Base-by-base conservation (phyloP, 2,888 invertebrate genomes). In the Mesochorus sp. region DNA sequence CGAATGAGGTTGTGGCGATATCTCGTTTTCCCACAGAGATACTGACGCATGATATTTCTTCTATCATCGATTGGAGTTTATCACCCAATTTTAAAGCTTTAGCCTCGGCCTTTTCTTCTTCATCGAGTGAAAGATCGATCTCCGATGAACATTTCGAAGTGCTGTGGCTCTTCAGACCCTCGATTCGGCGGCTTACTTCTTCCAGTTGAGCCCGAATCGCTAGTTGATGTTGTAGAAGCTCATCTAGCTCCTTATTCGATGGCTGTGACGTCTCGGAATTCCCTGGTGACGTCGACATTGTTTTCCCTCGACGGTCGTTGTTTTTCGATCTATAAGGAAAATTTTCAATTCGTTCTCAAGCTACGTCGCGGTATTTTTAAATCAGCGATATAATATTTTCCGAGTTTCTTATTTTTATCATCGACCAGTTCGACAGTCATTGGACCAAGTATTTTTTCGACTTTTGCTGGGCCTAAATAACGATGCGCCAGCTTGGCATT, bases 311-410 rank as follows among this genome's bases (percentile, higher is more conserved):
- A 6, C n/a, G 49, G 6, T 10, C 2, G 24, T 10, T 49, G 49
- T 19, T 61, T n/a, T 26, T 39, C 12, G 24, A 24, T 39, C 68
- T 57, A 44, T 47, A 19, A 55, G 12, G 17, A n/a, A 10, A 12
- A 57, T 68, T 68, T 44, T 49, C 24, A 14, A 39, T 19, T 67
- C 31, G 17, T 17, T 17, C 14, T 71, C 42, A 71, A 62, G 12
- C 53, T 79, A n/a, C 73, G 57, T 1, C 73, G 57, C 0, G 79
- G 76, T 10, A 79, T 79, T 57, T 79, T 79, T 1, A 79, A 24
- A 34, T 76, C 76, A 0, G 67, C 34, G 1, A 68, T 47, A 34
- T 73, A 73, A 31, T 79, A 75, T 62, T 72, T 76, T 47, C 73
- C 76, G 8, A 80, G 14, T 1, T 19, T 34, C 51, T 74, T 76